phyloP scores from a whole-genome alignment of 2,888 invertebrate species.

The Acrobasis suavella region DNA sequence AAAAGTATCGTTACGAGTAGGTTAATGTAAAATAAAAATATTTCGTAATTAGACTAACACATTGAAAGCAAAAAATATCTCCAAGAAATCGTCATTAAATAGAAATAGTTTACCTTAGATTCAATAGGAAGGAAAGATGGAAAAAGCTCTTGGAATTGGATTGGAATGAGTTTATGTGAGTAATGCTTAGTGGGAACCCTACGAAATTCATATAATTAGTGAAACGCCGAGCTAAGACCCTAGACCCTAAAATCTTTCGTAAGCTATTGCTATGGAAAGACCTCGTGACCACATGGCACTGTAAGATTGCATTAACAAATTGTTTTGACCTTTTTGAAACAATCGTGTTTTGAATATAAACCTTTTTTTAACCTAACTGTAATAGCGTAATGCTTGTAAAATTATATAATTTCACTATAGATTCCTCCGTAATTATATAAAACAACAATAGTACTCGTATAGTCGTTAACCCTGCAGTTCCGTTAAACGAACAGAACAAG shows the following conservation, averaged over 20 bases:
- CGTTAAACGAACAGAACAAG: not conserved
- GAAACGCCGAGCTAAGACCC: slow-evolving; percentile 8
- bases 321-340: slow-evolving; percentile 17
- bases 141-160: too few relatives aligned
- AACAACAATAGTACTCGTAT: slow-evolving; percentile 19
- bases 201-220: slow-evolving; percentile 4
- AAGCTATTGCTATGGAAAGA: slow-evolving; percentile 34
- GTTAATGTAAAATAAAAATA: too few relatives aligned
- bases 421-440: too few relatives aligned
- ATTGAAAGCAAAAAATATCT: too few relatives aligned
- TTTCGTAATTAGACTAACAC: too few relatives aligned
- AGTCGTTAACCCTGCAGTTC: slow-evolving; percentile 3
- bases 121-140: too few relatives aligned
- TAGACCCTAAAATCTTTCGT: slow-evolving; percentile 7
- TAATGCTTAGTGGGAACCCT: not conserved
- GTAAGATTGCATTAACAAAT: slow-evolving; percentile 13
- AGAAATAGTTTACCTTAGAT: too few relatives aligned
- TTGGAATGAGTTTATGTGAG: not conserved
- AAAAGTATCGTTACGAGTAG: too few relatives aligned
- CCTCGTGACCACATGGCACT: slow-evolving; percentile 29
- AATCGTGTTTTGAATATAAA: slow-evolving; percentile 18
- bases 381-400: not conserved
- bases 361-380: not conserved
- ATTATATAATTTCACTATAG: too few relatives aligned
- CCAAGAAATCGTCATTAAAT: too few relatives aligned